Base-by-base conservation (phyloP, 2,888 invertebrate species). In the Sesia apiformis region DNA sequence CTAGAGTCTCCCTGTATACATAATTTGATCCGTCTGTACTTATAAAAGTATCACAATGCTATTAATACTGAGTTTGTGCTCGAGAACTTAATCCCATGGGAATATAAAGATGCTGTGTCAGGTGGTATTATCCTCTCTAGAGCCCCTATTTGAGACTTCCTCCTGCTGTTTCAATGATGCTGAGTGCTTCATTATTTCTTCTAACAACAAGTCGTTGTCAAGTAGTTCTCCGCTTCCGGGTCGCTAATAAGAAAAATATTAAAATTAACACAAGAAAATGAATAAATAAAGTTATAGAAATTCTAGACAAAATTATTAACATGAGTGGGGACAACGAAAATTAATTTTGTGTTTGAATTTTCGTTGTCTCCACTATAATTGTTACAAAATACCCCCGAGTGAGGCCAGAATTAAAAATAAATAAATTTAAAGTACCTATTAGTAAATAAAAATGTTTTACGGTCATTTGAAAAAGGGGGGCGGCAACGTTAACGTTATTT, bases 51-150 rank as follows among this genome's bases (percentile, higher is more conserved):
- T 46, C 46, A 46, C 46, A 46, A 46, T 46, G 46, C 46, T 46
- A 62, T 65, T 85, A 87, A 87, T 87, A 87, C 87, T 87, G 87
- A 78, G 68, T 66, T 69, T 76, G 70, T 70, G 67, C 63, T 58
- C 64, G 63, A 39, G 50, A 62, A 63, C 64, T 77, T 63, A 78
- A 66, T 82, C 81, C 81, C 80, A 81, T 55, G 70, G 74, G 69
- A 84, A 82, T 66, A 81, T 77, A 59, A 78, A 79, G 60, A 69
- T 76, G 62, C 72, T 80, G 40, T 77, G 85, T 88, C 87, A 87
- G 69, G 85, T 81, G 52, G 76, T 69, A 54, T 76, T 76, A 53
- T 79, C 78, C 71, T 79, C 78, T 72, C 78, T 82, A 51, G 71
- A 57, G 39, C 70, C 67, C 41, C 60, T 72, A 58, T 73, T 78